These are phyloP conservation scores for Dendrolimus houi DNA, from an alignment of 2,888 invertebrate genomes.

Conservation along the genomic window DNA sequence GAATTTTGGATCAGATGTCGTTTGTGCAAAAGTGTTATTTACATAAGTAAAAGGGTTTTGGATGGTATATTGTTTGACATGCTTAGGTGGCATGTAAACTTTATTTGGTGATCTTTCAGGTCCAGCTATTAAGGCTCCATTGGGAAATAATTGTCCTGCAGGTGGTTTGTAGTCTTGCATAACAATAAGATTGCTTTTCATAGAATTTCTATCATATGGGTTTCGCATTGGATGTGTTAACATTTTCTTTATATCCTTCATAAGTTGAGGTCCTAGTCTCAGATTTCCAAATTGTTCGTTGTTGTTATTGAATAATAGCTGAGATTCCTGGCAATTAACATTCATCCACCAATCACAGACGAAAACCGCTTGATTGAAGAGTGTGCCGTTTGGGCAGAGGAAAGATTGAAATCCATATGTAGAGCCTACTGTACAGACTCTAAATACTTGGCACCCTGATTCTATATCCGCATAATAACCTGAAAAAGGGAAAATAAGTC, in stretches of 20 bases:
- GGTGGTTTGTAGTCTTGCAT: conserved; percentile 69
- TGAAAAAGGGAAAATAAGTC: conserved; percentile 31
- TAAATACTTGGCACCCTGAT: conserved; percentile 80
- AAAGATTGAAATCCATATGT: conserved; percentile 77
- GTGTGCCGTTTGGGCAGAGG: conserved; percentile 80
- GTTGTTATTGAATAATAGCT: conserved; percentile 48
- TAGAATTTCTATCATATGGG: conserved; percentile 46
- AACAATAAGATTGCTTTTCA: conserved; percentile 49
- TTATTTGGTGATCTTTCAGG: conserved; percentile 44
- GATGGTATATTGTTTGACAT: conserved; percentile 32
- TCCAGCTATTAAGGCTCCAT: conserved; percentile 40
- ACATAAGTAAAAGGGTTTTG: conserved; percentile 29
- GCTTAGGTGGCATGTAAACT: conserved; percentile 47
- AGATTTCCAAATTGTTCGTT: conserved; percentile 64
- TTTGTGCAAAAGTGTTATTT: conserved; percentile 41
- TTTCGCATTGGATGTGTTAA: conserved; percentile 66
- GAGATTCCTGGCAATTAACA: conserved; percentile 74
- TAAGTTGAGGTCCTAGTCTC: conserved; percentile 70
- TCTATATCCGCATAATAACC: conserved; percentile 81
- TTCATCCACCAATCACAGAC: conserved; percentile 84
- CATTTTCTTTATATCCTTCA: conserved; percentile 77
- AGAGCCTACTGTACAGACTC: conserved; percentile 78
- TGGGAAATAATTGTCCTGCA: conserved; percentile 51
- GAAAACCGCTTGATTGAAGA: conserved; percentile 80
- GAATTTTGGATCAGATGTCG: conserved; percentile 53